Conservation (phyloP, 2,797 vertebrate species). For the Crocodylus rhombifer region DNA sequence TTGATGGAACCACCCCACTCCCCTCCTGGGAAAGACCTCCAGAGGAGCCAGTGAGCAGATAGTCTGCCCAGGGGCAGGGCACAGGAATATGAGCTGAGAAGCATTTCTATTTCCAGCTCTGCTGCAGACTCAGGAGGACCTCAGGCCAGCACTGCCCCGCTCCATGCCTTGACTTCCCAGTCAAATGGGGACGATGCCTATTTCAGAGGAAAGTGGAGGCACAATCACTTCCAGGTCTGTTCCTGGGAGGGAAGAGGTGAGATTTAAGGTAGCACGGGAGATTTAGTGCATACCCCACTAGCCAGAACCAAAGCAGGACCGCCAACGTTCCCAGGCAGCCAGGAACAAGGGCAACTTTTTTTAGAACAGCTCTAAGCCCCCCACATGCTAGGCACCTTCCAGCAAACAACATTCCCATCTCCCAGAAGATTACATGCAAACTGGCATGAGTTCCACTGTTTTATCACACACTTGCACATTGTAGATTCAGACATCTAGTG, state of each 20-base stretch:
- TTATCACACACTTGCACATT: background rate
- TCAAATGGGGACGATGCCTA: too few species aligned
- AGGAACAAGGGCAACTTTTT: background rate
- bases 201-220: background rate
- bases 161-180: background rate
- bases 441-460: background rate
- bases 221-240: background rate
- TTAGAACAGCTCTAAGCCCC: background rate
- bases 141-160: background rate
- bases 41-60: background rate
- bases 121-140: too few species aligned
- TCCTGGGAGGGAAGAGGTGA: background rate
- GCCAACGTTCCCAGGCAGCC: background rate
- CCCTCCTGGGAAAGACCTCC: too few species aligned
- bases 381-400: background rate
- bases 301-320: background rate
- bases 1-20: too few species aligned
- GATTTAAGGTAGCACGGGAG: background rate
- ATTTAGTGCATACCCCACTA: background rate
- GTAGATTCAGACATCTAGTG: background rate
- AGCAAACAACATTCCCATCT: too few species aligned
- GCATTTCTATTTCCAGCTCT: background rate
- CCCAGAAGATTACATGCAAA: background rate
- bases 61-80: background rate
- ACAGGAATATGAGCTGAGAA: background rate